phyloP scores from a whole-genome alignment of 2,888 invertebrate genomes.

The Eupelmus urozonus region DNA sequence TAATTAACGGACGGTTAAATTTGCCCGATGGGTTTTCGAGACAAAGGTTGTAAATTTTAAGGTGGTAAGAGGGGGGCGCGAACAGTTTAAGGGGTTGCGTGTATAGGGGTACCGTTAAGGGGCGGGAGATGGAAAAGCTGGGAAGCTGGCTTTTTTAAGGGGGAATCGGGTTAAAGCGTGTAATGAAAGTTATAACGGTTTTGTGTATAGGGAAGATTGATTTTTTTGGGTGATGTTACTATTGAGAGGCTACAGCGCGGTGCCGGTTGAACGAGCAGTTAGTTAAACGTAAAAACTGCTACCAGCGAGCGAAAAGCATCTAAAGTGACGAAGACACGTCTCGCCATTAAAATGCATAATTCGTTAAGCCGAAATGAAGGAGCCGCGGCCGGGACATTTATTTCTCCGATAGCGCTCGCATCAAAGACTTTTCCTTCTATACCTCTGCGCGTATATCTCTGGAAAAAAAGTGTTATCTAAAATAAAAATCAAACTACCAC shows the following conservation, averaged over 20 bases:
- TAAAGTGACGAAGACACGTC: not conserved
- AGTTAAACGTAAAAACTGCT: too few relatives aligned
- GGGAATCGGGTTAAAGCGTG: too few relatives aligned
- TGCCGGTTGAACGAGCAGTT: too few relatives aligned
- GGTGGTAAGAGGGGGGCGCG: not conserved
- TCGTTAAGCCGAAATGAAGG: not conserved
- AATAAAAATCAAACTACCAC: constrained; percentile 37
- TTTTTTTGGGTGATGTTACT: too few relatives aligned
- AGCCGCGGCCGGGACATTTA: constrained; percentile 1
- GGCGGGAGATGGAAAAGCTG: not conserved
- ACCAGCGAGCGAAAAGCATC: too few relatives aligned
- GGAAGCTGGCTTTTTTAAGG: not conserved
- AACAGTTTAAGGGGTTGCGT: too few relatives aligned
- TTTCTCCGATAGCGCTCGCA: constrained; percentile 7
- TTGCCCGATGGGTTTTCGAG: not conserved
- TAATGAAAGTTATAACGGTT: too few relatives aligned
- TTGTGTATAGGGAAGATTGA: too few relatives aligned
- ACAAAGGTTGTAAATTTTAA: constrained; percentile 38
- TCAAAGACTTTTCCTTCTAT: not conserved
- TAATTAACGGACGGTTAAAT: constrained; percentile 53
- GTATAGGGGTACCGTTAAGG: not conserved
- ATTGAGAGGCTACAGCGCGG: too few relatives aligned
- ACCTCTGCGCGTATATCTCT: too few relatives aligned
- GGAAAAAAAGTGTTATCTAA: constrained; percentile 39
- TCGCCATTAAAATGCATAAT: not conserved